These are phyloP conservation scores for Probaryconus sp. DNA, from an alignment of 1,140 invertebrate species.

Conservation along the genomic window DNA sequence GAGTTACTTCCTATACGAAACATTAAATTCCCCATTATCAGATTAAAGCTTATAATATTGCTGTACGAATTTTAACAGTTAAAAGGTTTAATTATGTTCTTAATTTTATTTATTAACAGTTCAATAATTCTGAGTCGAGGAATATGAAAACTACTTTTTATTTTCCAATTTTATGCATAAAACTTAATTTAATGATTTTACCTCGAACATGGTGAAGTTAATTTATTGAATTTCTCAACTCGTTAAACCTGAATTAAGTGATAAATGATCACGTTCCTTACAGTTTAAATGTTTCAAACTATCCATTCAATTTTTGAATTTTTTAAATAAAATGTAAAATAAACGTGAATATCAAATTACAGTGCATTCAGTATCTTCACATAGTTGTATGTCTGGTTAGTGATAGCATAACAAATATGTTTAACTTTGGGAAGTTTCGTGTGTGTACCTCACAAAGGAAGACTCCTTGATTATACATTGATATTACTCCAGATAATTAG, in stretches of 20 bases:
- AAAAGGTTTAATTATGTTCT: constrained; percentile 7
- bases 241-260: not conserved
- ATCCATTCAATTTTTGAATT: no score
- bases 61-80: constrained; percentile 5
- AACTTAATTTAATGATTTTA: no score
- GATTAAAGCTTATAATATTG: constrained; percentile 15
- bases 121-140: not conserved
- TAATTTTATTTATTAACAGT: constrained; percentile 9
- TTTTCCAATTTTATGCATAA: no score
- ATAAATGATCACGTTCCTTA: not conserved
- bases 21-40: constrained; percentile 20
- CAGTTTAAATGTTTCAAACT: no score
- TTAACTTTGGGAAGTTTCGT: no score
- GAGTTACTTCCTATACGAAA: constrained; percentile 13
- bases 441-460: constrained; percentile 1
- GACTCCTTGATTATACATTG: not conserved
- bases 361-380: no score
- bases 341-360: no score
- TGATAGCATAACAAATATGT: no score
- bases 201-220: no score
- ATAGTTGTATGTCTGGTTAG: no score
- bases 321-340: no score
- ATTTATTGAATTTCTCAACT: not conserved
- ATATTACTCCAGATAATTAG: constrained; percentile 6
- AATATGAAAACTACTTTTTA: no score